These are phyloP conservation scores for Campoplex nolae DNA, from an alignment of 2,888 invertebrate genomes.

Conservation along the genomic window DNA sequence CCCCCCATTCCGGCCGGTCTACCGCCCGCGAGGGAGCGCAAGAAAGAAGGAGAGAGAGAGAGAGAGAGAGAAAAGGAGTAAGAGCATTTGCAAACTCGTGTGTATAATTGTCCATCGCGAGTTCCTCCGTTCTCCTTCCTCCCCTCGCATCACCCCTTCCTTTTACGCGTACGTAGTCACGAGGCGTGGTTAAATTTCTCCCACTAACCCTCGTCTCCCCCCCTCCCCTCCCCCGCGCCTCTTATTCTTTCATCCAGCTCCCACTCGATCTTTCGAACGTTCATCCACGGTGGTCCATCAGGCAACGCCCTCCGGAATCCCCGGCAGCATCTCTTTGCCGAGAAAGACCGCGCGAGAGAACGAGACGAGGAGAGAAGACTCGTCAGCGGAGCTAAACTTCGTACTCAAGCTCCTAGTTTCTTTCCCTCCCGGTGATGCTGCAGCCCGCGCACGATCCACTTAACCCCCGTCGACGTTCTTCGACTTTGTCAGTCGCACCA, in stretches of 20 bases:
- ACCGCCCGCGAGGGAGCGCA: slow-evolving; percentile 65
- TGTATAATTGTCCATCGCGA: slow-evolving; percentile 80
- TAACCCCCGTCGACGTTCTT: slow-evolving; percentile 73
- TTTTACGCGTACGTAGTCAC: slow-evolving; percentile 15
- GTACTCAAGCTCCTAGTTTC: slow-evolving; percentile 12
- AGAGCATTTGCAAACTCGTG: slow-evolving; percentile 79
- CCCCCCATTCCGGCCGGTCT: slow-evolving; percentile 71
- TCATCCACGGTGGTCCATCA: slow-evolving; percentile 62
- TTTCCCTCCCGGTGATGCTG: slow-evolving; percentile 63
- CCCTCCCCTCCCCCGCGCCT: not conserved
- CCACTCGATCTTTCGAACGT: slow-evolving; percentile 34
- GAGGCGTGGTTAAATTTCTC: slow-evolving; percentile 65
- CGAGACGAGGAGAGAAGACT: slow-evolving; percentile 2
- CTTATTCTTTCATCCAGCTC: slow-evolving; percentile 6
- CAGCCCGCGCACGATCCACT: slow-evolving; percentile 73
- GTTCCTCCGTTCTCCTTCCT: slow-evolving; percentile 38
- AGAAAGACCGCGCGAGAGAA: slow-evolving; percentile 14
- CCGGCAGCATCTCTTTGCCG: slow-evolving; percentile 32
- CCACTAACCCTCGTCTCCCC: slow-evolving; percentile 30
- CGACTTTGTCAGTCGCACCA: slow-evolving; percentile 15
- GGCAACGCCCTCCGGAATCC: slow-evolving; percentile 68
- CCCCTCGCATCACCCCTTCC: slow-evolving; percentile 45
- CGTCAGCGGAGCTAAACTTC: slow-evolving; percentile 19
- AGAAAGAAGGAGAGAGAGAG: slow-evolving; percentile 4
- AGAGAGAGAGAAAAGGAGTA: slow-evolving; percentile 31